phyloP scores from a whole-genome alignment of 2,797 vertebrate species.

The Chaetodon trifasciatus region DNA sequence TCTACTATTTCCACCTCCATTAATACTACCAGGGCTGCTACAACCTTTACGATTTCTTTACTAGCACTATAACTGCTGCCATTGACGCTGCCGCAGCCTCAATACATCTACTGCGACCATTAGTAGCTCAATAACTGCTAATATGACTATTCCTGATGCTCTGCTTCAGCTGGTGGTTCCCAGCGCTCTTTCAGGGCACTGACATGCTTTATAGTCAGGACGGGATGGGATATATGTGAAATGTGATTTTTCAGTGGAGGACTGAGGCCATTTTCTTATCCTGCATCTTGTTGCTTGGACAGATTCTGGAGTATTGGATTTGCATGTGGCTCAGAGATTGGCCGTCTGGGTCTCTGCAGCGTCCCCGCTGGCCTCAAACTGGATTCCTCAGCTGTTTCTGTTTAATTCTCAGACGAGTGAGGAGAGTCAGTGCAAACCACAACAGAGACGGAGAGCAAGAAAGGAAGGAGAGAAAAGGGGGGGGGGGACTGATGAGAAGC shows the following conservation, averaged over 20 bases:
- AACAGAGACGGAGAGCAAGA: slow-evolving; percentile 57
- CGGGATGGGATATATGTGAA: slow-evolving; percentile 6
- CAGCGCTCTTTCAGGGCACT: background rate
- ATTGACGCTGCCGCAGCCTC: background rate
- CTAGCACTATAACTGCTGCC: background rate
- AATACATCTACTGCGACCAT: background rate
- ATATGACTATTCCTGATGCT: background rate
- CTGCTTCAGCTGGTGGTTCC: background rate
- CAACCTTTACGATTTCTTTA: background rate
- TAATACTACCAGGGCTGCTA: background rate
- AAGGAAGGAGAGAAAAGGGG: slow-evolving; percentile 15
- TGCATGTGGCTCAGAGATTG: slow-evolving; percentile 55
- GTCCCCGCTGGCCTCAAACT: slow-evolving; percentile 71
- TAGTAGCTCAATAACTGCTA: background rate
- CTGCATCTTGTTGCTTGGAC: slow-evolving; percentile 42
- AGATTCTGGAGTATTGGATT: slow-evolving; percentile 41
- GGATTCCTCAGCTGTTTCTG: slow-evolving; percentile 88
- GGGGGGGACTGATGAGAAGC: slow-evolving; percentile 25
- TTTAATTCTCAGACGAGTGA: slow-evolving; percentile 78
- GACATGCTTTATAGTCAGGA: background rate
- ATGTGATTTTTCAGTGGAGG: slow-evolving; percentile 28
- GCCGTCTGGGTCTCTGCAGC: slow-evolving; percentile 63
- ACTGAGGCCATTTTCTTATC: slow-evolving; percentile 38
- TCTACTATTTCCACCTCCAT: background rate
- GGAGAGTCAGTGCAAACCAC: slow-evolving; percentile 70